Conservation (phyloP, 2,113 vertebrate genomes). For the Thalassarche chlororhynchos region DNA sequence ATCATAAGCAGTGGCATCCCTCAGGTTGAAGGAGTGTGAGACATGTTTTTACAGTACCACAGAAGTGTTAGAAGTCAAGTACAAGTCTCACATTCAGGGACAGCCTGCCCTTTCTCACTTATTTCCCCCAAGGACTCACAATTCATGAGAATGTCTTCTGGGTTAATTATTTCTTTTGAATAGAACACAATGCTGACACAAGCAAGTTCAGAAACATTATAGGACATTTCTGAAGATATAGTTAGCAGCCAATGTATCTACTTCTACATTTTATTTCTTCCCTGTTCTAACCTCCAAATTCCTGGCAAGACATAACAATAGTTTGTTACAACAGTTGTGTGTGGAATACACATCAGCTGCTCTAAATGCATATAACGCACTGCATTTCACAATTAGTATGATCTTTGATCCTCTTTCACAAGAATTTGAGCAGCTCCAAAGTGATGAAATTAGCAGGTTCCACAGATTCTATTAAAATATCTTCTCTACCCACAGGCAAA, state of each 20-base stretch:
- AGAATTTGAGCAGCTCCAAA: not conserved
- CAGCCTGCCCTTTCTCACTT: not conserved
- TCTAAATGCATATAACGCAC: not conserved
- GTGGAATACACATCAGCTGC: fast-evolving
- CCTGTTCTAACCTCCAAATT: not conserved
- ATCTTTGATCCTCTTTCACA: not conserved
- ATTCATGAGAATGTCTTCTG: not conserved
- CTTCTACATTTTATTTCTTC: not conserved
- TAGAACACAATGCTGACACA: not conserved
- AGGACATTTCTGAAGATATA: not conserved
- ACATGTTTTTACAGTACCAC: not conserved
- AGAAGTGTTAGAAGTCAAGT: not conserved
- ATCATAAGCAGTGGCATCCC: not conserved
- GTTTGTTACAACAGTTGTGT: not conserved
- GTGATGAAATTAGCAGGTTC: not conserved
- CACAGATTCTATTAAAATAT: not conserved
- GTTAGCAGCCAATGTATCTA: not conserved
- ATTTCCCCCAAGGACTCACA: not conserved
- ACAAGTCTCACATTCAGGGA: not conserved
- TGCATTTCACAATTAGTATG: not conserved
- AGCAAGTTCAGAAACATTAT: not conserved
- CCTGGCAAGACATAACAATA: not conserved
- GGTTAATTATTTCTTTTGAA: not conserved
- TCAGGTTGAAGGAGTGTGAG: not conserved
- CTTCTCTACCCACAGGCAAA: not conserved